Base-by-base conservation (phyloP, 2,797 vertebrate species). In the Acanthis flammea region DNA sequence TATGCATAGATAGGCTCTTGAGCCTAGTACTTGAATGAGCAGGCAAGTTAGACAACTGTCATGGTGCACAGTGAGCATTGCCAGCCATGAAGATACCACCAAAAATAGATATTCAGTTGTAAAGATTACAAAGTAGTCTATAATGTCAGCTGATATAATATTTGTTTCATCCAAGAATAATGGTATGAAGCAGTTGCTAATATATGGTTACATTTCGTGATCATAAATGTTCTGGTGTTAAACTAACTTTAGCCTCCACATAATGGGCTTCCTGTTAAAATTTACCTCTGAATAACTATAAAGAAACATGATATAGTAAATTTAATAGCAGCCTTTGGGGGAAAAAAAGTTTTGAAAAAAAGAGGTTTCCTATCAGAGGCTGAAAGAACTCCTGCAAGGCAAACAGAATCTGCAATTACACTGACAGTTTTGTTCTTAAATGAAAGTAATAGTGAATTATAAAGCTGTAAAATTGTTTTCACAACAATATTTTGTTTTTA, bases 401-500 rank as follows among this genome's bases (percentile, higher is more conserved):
- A 97, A 94, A 86, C 61, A 71, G 86, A 90, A 94, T 88, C 74
- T 92, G 67, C 92, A 95, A 58, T 95, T 94, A 53, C 27, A 80
- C 76, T 95, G 96, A 94, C 90, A 97, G 87, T 94, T 92, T 91
- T 86, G 93, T 90, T 93, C 91, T 79, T 84, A 95, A 94, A 94
- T 94, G 88, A 97, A 96, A 95, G 87, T 94, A 92, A 61, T 89
- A 84, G 82, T 90, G 76, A 94, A 95, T 95, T 96, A 92, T 81
- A 71, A 86, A 92, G 90, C 74, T 94, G 81, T 95, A 97, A 96
- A 95, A 83, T 95, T 71, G 93, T 94, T 92, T 86, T 95, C 93
- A 84, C 75, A 91, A 81, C 80, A 95, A 82, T 96, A 92, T 94
- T 97, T 95, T 95, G 82, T 82, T 94, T 95, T 96, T 94, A 94